Evolutionary conservation across 2,113 vertebrate genomes (phyloP), one percentile per base, ranked within the genome.

Genomic region (Lepisosteus oculatus): DNA sequence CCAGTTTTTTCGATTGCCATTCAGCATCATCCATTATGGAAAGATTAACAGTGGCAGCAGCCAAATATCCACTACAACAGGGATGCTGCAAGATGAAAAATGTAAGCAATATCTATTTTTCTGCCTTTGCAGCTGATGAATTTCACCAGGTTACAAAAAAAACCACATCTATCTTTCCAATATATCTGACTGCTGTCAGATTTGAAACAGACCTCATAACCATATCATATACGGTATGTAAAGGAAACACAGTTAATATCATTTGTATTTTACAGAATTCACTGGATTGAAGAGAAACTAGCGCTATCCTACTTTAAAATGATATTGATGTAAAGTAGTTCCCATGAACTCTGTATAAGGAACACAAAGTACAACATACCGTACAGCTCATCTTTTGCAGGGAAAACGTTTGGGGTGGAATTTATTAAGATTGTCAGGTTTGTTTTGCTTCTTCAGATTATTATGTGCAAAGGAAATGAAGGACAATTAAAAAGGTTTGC

Each of bases 41-140:
- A 66, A 54, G 72, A 79, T 78, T 78, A 79, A 82, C 76, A 78
- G 72, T 74, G 67, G 66, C 72, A 3, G 4, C 29, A 0, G 61
- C 67, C 56, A 78, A 69, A 68, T 69, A 78, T 72, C 74, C 71
- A 43, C 78, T 3, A 0, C 43, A 8, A 7, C 6, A 14, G 13
- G 13, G 7, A 61, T 61, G 59, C 6, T 14, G 17, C 59, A 15
- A 14, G 47, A 65, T n/a, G 63, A 43, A 41, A 54, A 54, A 44
- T 63, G 56, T 47, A 41, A 55, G 57, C 72, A 68, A 63, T 59
- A 68, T 43, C 47, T 8, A 61, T 6, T 17, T 43, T 43, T 55
- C 13, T 42, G n/a, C 61, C 61, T 44, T 44, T 17, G 55, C 61
- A 67, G 17, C 44, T 66, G 45, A 73, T 73, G 72, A 73, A 73